phyloP scores from a whole-genome alignment of 1,140 invertebrate genomes.

The Diprion similis region DNA sequence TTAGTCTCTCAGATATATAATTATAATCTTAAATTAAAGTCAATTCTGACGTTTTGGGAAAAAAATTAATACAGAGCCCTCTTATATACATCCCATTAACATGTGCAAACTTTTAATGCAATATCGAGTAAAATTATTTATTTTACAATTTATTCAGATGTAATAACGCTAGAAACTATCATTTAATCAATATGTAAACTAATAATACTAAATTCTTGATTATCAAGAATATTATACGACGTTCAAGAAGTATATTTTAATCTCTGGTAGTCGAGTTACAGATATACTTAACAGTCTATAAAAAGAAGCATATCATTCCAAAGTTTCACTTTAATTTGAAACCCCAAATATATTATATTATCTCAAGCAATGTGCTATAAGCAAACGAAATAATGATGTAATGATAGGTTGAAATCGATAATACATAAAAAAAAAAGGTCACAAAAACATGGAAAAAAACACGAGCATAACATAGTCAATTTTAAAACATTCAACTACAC shows the following conservation, averaged over 20 bases:
- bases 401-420: not conserved
- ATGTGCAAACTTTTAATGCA: too few species aligned
- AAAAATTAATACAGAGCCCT: not conserved
- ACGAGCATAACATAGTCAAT: slow-evolving; percentile 2
- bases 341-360: not conserved
- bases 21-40: too few species aligned
- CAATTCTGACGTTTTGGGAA: not conserved
- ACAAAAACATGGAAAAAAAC: not conserved
- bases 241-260: slow-evolving; percentile 1
- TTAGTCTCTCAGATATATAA: too few species aligned
- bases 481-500: not conserved
- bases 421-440: not conserved
- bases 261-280: not conserved
- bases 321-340: not conserved
- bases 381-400: not conserved
- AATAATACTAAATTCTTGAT: too few species aligned
- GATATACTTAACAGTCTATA: not conserved
- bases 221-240: not conserved
- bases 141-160: too few species aligned
- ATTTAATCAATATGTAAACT: too few species aligned
- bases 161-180: too few species aligned
- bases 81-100: too few species aligned
- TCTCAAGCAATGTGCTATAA: not conserved
- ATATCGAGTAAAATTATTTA: too few species aligned
- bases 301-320: not conserved